These are phyloP conservation scores for Polypedilum pembai DNA, from an alignment of 1,140 invertebrate species.

Conservation along the genomic window DNA sequence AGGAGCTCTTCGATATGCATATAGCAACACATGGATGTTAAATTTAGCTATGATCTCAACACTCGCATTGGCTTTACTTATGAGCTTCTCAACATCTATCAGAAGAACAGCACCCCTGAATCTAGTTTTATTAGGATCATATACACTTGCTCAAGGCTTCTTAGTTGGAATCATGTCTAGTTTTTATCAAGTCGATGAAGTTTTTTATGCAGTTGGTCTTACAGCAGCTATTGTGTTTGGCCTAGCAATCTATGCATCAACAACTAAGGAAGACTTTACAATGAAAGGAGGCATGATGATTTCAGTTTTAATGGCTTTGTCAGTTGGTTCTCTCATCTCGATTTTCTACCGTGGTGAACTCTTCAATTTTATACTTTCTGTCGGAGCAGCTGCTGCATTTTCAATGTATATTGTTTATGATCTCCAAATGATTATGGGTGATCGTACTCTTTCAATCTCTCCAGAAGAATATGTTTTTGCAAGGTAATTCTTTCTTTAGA, in stretches of 20 bases:
- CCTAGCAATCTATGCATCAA: slow-evolving; percentile 85
- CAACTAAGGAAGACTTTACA: slow-evolving; percentile 91
- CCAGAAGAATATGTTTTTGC: slow-evolving; percentile 96
- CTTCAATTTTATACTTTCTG: slow-evolving; percentile 53
- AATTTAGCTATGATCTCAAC: slow-evolving; percentile 3
- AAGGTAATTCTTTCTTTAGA: too few relatives aligned
- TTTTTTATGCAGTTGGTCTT: slow-evolving; percentile 59
- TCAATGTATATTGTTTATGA: slow-evolving; percentile 69
- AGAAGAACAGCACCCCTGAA: background rate
- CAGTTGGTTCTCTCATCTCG: slow-evolving; percentile 70
- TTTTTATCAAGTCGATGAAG: slow-evolving; percentile 16
- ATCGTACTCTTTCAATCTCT: slow-evolving; percentile 84
- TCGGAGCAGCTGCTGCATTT: slow-evolving; percentile 66
- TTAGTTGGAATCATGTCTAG: background rate
- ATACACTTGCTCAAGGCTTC: slow-evolving; percentile 19
- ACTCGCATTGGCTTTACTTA: background rate
- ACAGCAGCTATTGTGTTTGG: slow-evolving; percentile 71
- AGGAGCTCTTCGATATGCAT: background rate
- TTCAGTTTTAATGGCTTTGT: background rate
- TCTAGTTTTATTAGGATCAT: background rate
- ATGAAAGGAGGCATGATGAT: slow-evolving; percentile 36
- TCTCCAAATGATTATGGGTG: slow-evolving; percentile 90
- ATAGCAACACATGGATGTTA: background rate
- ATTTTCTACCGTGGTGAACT: slow-evolving; percentile 45
- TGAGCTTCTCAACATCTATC: slow-evolving; percentile 8